These are phyloP conservation scores for Sceloporus tristichus DNA, from an alignment of 2,113 vertebrate species.

Conservation along the genomic window DNA sequence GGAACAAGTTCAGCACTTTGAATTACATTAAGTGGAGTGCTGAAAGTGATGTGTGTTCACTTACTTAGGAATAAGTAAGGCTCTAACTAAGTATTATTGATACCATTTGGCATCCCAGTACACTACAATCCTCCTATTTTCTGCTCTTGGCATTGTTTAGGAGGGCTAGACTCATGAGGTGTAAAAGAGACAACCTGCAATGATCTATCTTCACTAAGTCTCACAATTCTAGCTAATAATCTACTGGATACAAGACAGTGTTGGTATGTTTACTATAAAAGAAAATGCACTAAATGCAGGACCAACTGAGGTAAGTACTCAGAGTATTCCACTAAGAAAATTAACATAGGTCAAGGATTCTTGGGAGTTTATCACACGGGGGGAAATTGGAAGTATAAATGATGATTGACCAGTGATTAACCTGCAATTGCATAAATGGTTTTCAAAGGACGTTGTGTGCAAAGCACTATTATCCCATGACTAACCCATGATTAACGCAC, in stretches of 20 bases:
- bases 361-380: too few relatives aligned
- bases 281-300: background rate
- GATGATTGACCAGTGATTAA: too few relatives aligned
- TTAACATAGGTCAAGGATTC: background rate
- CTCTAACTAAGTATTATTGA: background rate
- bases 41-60: background rate
- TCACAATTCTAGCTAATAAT: background rate
- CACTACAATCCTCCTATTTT: background rate
- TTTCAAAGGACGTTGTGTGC: too few relatives aligned
- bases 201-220: background rate
- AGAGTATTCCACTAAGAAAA: background rate
- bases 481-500: too few relatives aligned
- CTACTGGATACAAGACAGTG: background rate
- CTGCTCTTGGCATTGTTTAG: background rate
- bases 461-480: too few relatives aligned
- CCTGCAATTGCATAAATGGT: too few relatives aligned
- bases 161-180: background rate
- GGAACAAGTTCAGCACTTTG: background rate
- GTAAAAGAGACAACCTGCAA: background rate
- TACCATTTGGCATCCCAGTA: background rate
- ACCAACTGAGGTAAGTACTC: background rate
- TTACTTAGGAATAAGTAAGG: background rate
- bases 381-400: too few relatives aligned
- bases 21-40: background rate
- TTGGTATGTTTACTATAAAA: background rate